Evolutionary conservation across 2,888 invertebrate species (phyloP).

Genomic region (Aquatica leii): DNA sequence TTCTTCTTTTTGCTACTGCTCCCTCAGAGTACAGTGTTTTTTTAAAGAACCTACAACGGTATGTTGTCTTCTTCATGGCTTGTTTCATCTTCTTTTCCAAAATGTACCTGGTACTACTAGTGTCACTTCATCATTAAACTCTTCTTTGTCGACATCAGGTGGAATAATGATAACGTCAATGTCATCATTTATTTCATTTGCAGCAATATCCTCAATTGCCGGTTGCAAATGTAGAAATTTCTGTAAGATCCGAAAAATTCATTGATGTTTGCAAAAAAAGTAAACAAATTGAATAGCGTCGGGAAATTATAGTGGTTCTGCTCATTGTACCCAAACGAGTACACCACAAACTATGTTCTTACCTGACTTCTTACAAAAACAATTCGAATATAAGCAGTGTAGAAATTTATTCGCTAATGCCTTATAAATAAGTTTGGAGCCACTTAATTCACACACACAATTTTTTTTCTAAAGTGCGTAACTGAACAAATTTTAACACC

Average conservation of each 20-base stretch:
- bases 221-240: neutral
- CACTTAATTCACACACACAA: too few species aligned
- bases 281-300: too few species aligned
- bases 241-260: neutral
- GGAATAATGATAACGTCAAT: neutral
- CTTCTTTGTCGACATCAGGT: neutral
- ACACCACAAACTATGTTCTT: too few species aligned
- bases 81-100: neutral
- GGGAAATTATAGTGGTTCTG: too few species aligned
- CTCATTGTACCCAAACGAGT: too few species aligned
- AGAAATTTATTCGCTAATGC: too few species aligned
- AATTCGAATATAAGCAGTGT: too few species aligned
- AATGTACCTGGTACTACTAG: neutral
- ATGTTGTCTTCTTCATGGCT: neutral
- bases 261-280: too few species aligned
- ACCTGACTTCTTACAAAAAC: too few species aligned
- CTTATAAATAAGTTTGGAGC: too few species aligned
- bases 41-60: neutral
- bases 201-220: neutral
- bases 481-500: too few species aligned
- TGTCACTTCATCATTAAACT: neutral
- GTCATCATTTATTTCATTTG: neutral
- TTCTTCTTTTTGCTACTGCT: neutral
- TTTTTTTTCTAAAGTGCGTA: too few species aligned
- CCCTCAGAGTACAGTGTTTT: neutral